Evolutionary conservation across 2,797 vertebrate genomes (phyloP), one percentile per base, ranked within the genome.

Genomic region (Coracias cyanogaster): DNA sequence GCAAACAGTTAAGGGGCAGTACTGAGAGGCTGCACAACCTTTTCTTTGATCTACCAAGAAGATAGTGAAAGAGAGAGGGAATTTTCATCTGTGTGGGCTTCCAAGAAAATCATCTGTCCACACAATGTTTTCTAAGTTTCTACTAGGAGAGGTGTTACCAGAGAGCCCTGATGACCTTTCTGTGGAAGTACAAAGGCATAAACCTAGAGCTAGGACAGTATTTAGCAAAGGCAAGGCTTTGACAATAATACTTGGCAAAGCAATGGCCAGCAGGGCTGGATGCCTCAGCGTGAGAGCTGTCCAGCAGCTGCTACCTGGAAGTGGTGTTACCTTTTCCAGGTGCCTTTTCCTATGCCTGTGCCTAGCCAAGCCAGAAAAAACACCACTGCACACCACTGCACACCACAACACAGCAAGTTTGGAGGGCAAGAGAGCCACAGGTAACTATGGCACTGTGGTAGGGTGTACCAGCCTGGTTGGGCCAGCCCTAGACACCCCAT

Each of bases 331-430:
- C 28, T 73, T 66, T 79, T 69, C 21, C 54, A 66, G 37, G 4
- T 35, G 28, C 29, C 14, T 66, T 65, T 46, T 82, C 21, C 66
- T 79, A n/a, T 8, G 9, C 33, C 26, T 35, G 2, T 37, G 58
- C 25, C 15, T 60, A 39, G 51, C n/a, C 29, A 57, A 21, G 25
- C 33, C n/a, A 25, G 12, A 37, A 7, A 31, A 66, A 70, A 48
- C 54, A 21, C 37, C n/a, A n/a, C n/a, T n/a, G 12, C 2, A 0
- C 31, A 12, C 58, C 52, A 41, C 6, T n/a, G 12, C 2, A 0
- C 31, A 12, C 58, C 52, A 41, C 6, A 31, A 19, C 33, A 25
- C 26, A 11, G 48, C 22, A 33, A 52, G 24, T 12, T 1, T 52
- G 70, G 57, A 46, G n/a, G 29, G 9, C 0, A 6, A 46, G 31